These are phyloP conservation scores for Phyllotis vaccarum DNA, from an alignment of 2,797 vertebrate genomes.

Conservation along the genomic window DNA sequence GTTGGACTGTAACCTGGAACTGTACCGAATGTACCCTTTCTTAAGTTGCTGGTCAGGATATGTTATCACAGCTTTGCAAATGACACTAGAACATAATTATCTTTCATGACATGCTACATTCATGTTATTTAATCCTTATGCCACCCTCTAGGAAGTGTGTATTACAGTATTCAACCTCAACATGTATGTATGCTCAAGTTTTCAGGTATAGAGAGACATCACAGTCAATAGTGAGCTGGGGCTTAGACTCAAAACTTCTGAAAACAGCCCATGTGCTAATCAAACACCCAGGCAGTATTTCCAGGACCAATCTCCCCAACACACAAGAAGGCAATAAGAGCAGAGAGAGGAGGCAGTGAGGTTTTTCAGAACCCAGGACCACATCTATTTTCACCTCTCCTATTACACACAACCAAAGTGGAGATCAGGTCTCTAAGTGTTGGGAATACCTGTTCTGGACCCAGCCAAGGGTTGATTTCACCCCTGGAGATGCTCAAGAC, in stretches of 20 bases:
- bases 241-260: background rate
- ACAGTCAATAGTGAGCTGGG: background rate
- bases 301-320: background rate
- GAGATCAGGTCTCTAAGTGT: background rate
- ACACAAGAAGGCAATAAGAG: no score
- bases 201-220: background rate
- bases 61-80: background rate
- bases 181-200: background rate
- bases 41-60: background rate
- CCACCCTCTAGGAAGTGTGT: background rate
- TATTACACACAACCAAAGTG: fast-evolving
- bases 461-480: no score
- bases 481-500: no score
- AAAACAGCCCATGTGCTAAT: background rate
- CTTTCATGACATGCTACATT: background rate
- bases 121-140: background rate
- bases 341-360: background rate
- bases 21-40: background rate
- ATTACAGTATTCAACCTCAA: background rate
- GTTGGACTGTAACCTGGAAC: background rate
- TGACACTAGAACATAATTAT: background rate
- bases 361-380: background rate
- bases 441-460: no score
- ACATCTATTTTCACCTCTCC: background rate
- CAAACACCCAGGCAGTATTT: background rate